Base-by-base conservation (phyloP, 2,797 vertebrate genomes). In the Lindbergichthys nudifrons region DNA sequence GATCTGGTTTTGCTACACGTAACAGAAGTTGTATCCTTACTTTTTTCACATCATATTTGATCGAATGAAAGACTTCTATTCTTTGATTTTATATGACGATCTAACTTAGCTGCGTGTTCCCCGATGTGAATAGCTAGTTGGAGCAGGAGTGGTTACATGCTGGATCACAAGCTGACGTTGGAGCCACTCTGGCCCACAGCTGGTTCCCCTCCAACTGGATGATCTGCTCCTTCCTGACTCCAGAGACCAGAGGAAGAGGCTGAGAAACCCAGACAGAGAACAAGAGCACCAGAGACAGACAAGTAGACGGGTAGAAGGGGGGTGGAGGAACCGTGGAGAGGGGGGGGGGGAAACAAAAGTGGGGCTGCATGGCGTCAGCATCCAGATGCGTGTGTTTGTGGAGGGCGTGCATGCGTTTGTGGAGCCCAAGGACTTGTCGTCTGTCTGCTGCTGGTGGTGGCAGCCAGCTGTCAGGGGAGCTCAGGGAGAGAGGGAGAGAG, bases 391-490 rank as follows among this genome's bases (percentile, higher is more conserved):
- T 83, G 78, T 83, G 82, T 81, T 69, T 87, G 76, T 51, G 69
- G 74, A 80, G 81, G 70, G 74, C 18, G 80, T 81, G 85, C 73
- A 70, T 87, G 89, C 79, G 45, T 89, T 78, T 65, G 79, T 75
- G 83, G 80, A 88, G 91, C 92, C 90, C 86, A 91, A 92, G 88
- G 92, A 91, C 91, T 90, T 87, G 88, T 93, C 82, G 88, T 88
- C 90, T 91, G 90, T 92, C 91, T 91, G 91, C 88, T 92, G 89
- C 87, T 84, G 85, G 89, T 88, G 81, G 89, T 91, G 92, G 92
- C 92, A 94, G 92, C 89, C 88, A 92, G 92, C 91, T 93, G 92
- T 94, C 93, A 93, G 81, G 87, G 92, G 90, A 90, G 86, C 88
- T 92, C 89, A 91, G 83, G 87, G 89, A 89, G 88, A 84, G 73